A percentile compares a stretch with the other conserved stretches of the same genome.
Conservation (phyloP, 2,888 invertebrate species). For the Hydrotaea diabolus region DNA sequence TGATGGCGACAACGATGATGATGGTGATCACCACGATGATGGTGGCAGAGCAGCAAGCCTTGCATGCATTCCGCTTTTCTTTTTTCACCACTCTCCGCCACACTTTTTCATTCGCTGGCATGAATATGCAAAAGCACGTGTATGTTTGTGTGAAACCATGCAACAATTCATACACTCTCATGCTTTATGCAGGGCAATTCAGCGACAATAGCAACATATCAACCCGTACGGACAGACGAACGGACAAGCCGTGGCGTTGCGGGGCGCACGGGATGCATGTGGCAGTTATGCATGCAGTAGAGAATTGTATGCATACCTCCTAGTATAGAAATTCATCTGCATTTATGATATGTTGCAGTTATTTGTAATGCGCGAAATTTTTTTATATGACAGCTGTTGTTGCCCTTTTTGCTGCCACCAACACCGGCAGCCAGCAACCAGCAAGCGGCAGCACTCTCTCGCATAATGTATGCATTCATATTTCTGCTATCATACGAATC, state of each 20-base stretch:
- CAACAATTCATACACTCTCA: constrained; percentile 53
- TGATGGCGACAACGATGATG: constrained; percentile 42
- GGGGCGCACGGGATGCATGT: constrained; percentile 26
- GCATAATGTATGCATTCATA: constrained; percentile 47
- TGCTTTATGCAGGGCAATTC: constrained; percentile 44
- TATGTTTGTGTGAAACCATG: constrained; percentile 49
- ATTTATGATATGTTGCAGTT: constrained; percentile 69
- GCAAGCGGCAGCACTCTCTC: constrained; percentile 10
- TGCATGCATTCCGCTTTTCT: constrained; percentile 31
- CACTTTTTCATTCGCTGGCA: constrained; percentile 1
- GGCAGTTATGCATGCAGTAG: constrained; percentile 28
- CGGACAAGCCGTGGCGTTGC: neutral
- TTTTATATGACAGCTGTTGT: constrained; percentile 78
- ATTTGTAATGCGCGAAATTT: constrained; percentile 75
- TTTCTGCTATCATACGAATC: constrained; percentile 19
- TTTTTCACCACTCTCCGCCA: neutral
- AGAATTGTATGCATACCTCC: neutral
- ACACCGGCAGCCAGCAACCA: constrained; percentile 45
- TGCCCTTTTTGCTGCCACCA: constrained; percentile 60
- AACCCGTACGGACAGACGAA: neutral
- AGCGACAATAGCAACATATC: constrained; percentile 20
- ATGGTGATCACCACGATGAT: constrained; percentile 18
- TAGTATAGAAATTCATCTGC: constrained; percentile 51
- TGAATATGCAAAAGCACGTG: constrained; percentile 1
- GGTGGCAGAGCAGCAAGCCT: constrained; percentile 47